These are phyloP conservation scores for Drosophila barbarae DNA, from an alignment of 2,888 invertebrate genomes.

Conservation along the genomic window DNA sequence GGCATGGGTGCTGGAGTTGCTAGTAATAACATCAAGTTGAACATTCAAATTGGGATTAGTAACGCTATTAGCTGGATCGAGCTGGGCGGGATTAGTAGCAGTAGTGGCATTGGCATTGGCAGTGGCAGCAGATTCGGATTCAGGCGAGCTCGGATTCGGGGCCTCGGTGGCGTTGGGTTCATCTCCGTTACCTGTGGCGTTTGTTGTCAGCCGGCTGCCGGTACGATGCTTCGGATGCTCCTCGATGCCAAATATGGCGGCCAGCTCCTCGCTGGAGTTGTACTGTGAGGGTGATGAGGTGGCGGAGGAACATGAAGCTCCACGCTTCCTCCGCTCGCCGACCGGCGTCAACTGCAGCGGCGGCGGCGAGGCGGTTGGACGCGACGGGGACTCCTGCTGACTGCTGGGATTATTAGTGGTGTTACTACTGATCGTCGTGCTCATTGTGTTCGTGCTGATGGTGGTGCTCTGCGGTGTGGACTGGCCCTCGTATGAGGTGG, in stretches of 20 bases:
- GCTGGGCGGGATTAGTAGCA: constrained; percentile 65
- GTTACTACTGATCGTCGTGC: constrained; percentile 39
- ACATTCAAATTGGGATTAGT: constrained; percentile 67
- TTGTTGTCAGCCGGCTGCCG: constrained; percentile 49
- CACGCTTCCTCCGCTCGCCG: constrained; percentile 45
- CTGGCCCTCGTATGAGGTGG: constrained; percentile 79
- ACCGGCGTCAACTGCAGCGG: constrained; percentile 75
- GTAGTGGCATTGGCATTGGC: constrained; percentile 26
- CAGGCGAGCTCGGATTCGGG: constrained; percentile 21
- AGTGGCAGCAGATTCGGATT: constrained; percentile 25
- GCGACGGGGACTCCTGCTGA: constrained; percentile 14
- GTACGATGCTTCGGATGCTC: constrained; percentile 64
- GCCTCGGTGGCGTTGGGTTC: constrained; percentile 31
- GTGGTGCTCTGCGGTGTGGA: constrained; percentile 59
- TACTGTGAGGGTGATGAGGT: constrained; percentile 81
- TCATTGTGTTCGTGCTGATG: constrained; percentile 37
- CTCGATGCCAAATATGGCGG: constrained; percentile 83
- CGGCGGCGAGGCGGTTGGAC: constrained; percentile 55
- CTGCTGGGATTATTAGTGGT: constrained; percentile 25
- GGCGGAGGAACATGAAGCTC: constrained; percentile 64
- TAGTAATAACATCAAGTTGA: constrained; percentile 57
- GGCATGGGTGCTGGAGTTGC: constrained; percentile 40
- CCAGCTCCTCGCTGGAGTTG: constrained; percentile 84
- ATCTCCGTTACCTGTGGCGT: constrained; percentile 63
- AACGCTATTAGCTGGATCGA: constrained; percentile 52